Evolutionary conservation across 2,888 invertebrate species (phyloP), one percentile per base, ranked within the genome.

Genomic region (Tuberolachnus salignus): DNA sequence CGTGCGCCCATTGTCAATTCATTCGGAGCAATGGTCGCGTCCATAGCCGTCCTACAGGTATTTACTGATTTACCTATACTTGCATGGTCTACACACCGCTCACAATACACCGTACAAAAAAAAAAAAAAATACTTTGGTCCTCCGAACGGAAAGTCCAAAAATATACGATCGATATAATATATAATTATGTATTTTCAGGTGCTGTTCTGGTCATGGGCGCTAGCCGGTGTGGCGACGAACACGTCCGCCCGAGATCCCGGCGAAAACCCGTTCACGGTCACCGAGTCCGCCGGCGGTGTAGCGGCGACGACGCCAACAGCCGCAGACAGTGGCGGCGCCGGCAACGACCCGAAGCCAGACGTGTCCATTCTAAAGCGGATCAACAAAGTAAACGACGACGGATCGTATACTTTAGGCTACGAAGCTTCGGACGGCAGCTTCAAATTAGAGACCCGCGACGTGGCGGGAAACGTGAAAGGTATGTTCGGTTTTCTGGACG

Each of bases 391-490:
- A 3, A 94, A 94, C 84, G 91, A 92, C 72, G 94, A 94, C 84
- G 94, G 94, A 44, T 92, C 93, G 0, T 94, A 94, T 84, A 93
- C 93, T 0, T 92, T 92, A 82, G 94, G 94, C 1, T 94, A 92
- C 84, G 94, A 94, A 86, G 92, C 93, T 3, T 93, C 92, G 69
- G 94, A 94, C 85, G 94, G 94, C 4, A 92, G 92, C 0, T 94
- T 93, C 85, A 93, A 94, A 87, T 92, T 93, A 80, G 93, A 93
- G 86, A 93, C 92, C 83, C 87, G 93, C 81, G 92, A 92, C 85
- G 91, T 92, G 67, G 87, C 90, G 81, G 93, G 93, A 11, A 92
- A 92, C 85, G 91, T 93, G 82, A 93, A 92, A 85, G 93, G 93
- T 57, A 93, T 93, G 72, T 94, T 92, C 84, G 94, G 94, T 61